A percentile compares a stretch with the other conserved stretches of the same genome.
These are phyloP conservation scores for Peromyscus melanophrys DNA, from an alignment of 2,797 vertebrate genomes.

Conservation along the genomic window DNA sequence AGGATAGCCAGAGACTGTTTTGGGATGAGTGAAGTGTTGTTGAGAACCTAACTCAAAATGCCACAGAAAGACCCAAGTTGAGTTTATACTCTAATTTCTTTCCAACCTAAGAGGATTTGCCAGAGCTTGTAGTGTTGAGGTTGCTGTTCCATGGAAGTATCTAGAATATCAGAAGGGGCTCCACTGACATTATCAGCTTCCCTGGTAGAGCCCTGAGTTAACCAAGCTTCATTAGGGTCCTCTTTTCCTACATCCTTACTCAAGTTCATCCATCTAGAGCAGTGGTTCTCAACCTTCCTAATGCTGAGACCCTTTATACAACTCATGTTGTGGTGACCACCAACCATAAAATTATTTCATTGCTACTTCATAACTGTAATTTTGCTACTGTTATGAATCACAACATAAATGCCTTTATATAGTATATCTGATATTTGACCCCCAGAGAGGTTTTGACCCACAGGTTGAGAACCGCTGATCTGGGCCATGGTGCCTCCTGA, in stretches of 20 bases:
- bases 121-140: not conserved
- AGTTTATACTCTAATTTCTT: not conserved
- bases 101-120: not conserved
- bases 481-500: not conserved
- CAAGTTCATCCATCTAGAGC: not conserved
- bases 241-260: not conserved
- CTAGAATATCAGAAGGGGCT: not conserved
- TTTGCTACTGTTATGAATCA: not conserved
- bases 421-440: not conserved
- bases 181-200: not conserved
- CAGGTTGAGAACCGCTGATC: not conserved
- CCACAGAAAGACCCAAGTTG: not conserved
- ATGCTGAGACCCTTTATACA: not conserved
- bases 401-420: too few relatives aligned
- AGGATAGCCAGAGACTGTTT: not conserved
- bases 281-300: not conserved
- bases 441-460: too few relatives aligned
- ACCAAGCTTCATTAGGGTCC: not conserved
- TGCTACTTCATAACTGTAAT: not conserved
- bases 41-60: not conserved
- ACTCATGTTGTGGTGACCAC: not conserved
- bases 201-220: not conserved
- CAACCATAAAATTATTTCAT: not conserved
- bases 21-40: not conserved
- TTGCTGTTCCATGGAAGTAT: not conserved